Conservation (phyloP, 30 jellyfish, hydroid and myxozoan genomes). For the Pseudorhiza aurosa region DNA sequence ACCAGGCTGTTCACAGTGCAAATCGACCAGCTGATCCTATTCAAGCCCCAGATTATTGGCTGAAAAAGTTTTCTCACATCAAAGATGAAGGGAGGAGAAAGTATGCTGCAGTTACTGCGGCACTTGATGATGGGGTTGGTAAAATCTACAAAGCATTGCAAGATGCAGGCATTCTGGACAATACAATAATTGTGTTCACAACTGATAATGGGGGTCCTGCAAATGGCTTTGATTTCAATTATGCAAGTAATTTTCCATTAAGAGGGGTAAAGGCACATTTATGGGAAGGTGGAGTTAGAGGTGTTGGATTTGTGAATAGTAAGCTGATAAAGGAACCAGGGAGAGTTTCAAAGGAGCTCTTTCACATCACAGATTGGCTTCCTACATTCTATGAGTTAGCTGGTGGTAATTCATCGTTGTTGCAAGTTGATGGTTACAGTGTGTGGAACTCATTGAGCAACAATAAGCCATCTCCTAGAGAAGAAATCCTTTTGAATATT, state of each 20-base stretch:
- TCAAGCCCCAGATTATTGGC: constrained; percentile 90
- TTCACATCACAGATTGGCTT: constrained; percentile 92
- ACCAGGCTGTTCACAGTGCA: constrained; percentile 98
- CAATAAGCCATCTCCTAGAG: constrained; percentile 72
- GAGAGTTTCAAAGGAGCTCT: constrained; percentile 71
- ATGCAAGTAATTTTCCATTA: constrained; percentile 88
- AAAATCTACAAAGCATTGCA: constrained; percentile 50
- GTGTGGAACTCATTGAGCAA: constrained; percentile 67
- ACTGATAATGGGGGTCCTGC: constrained; percentile 99
- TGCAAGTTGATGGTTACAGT: constrained; percentile 72
- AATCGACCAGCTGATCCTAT: constrained; percentile 81
- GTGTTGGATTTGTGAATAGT: constrained; percentile 84
- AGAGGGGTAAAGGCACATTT: constrained; percentile 91
- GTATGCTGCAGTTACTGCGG: constrained; percentile 93
- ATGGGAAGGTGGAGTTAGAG: constrained; percentile 99
- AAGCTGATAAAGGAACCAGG: constrained; percentile 78
- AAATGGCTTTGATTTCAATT: constrained; percentile 90
- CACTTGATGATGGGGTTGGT: constrained; percentile 90
- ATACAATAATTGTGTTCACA: constrained; percentile 83
- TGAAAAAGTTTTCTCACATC: constrained; percentile 70
- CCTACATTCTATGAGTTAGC: constrained; percentile 85
- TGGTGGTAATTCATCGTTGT: constrained; percentile 61
- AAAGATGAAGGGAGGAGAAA: constrained; percentile 79
- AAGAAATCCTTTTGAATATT: constrained; percentile 77
- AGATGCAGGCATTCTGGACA: constrained; percentile 81